Base-by-base conservation (phyloP, 2,797 vertebrate genomes). In the Onychomys arenicola region DNA sequence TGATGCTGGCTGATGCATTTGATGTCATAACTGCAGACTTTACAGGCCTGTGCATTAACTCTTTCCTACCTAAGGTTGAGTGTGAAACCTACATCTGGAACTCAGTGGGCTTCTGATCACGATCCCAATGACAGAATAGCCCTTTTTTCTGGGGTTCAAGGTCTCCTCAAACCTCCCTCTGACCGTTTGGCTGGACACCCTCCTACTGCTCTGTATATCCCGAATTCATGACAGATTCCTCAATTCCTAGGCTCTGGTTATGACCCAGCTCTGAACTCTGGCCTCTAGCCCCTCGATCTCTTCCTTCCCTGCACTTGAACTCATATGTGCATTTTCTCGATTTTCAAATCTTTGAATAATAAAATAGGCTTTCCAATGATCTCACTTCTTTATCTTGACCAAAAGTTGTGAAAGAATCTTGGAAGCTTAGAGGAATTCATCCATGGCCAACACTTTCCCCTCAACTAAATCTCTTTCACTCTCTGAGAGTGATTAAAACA, bases 191-290 rank as follows among this genome's bases (percentile, higher is more conserved):
- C 43, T 52, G 5, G 52, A 46, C 13, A 32, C 25, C 7, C 2
- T 10, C 2, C 8, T 7, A 0, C 0, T 1, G 29, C 4, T 5
- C 11, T 6, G 16, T 49, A 23, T 0, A 34, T n/a, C 25, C 0
- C 10, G 40, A 34, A 37, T 11, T 75, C 86, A 9, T 1, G 0
- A 25, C 0, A 2, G 17, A 10, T 6, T 4, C 57, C 40, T 16
- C 7, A 0, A 0, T 7, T 84, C 61, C 63, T 4, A 37, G 5
- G 13, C 27, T 19, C 63, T 14, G 16, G n/a, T 86, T 49, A 77
- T 78, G 17, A 34, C 37, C 16, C 77, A 67, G 2, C 21, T 67
- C 55, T 25, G 27, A 7, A 63, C 90, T 75, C 67, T 43, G 43
- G 23, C 59, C 76, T 81, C 46, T 23, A 2, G 16, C 0, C 0